Evolutionary conservation across 2,888 invertebrate genomes (phyloP).

Genomic region (Amphiduros pacificus): DNA sequence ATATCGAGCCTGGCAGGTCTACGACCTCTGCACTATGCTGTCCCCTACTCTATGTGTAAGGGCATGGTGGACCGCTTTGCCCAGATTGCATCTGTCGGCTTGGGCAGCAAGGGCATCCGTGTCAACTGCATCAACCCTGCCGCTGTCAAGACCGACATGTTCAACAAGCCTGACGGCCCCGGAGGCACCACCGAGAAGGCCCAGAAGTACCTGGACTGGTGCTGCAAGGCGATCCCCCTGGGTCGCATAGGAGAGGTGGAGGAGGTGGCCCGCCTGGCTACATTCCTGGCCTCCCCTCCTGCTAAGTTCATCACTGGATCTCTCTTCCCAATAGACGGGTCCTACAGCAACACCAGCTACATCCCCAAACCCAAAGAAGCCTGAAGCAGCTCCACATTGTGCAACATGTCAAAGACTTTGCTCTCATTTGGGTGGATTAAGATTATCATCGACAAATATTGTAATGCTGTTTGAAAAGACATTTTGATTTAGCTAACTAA

Average conservation of each 20-base stretch:
- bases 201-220: constrained; percentile 13
- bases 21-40: constrained; percentile 1
- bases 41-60: constrained; percentile 11
- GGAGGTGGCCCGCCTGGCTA: neutral
- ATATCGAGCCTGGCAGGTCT: constrained; percentile 9
- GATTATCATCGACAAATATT: too few relatives aligned
- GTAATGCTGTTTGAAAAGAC: too few relatives aligned
- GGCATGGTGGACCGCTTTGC: constrained; percentile 7
- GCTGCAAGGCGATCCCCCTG: constrained; percentile 7
- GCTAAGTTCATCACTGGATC: constrained; percentile 7
- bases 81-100: neutral
- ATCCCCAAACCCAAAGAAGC: constrained; percentile 5
- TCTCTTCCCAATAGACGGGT: constrained; percentile 6
- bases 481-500: too few relatives aligned
- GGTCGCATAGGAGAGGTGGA: constrained; percentile 5
- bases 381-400: too few relatives aligned
- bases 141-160: constrained; percentile 3
- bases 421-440: too few relatives aligned
- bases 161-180: constrained; percentile 2
- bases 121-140: constrained; percentile 6
- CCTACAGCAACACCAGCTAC: neutral
- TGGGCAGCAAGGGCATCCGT: neutral
- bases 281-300: constrained; percentile 3
- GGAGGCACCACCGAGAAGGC: neutral
- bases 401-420: too few relatives aligned